phyloP scores from a whole-genome alignment of 2,888 invertebrate genomes.

The Piscicola geometra region DNA sequence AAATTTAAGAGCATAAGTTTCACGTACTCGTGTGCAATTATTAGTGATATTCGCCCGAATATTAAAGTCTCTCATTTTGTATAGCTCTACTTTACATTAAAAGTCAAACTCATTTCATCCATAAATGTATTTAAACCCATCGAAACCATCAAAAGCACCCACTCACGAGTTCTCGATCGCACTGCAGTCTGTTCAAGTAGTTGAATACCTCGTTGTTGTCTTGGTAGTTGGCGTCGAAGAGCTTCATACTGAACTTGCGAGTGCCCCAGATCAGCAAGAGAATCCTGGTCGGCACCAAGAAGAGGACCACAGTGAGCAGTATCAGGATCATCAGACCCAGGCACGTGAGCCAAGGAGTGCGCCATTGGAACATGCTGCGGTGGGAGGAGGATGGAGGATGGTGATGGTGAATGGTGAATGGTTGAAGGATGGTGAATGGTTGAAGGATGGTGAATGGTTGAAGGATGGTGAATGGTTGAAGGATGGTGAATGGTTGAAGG shows the following conservation, averaged over 20 bases:
- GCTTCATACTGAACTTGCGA: conserved; percentile 89
- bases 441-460: too few relatives aligned
- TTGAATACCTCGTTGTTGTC: conserved; percentile 95
- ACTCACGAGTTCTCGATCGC: conserved; percentile 79
- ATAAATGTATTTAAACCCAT: too few relatives aligned
- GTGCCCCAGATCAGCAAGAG: conserved; percentile 88
- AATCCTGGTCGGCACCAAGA: conserved; percentile 80
- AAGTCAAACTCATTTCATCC: too few relatives aligned
- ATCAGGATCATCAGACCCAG: conserved; percentile 76
- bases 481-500: too few relatives aligned
- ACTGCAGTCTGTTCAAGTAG: conserved; percentile 86
- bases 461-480: too few relatives aligned
- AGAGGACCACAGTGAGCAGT: conserved; percentile 73
- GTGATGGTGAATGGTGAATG: too few relatives aligned
- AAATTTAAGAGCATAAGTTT: too few relatives aligned
- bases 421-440: neutral
- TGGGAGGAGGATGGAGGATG: conserved; percentile 41
- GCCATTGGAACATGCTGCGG: conserved; percentile 88
- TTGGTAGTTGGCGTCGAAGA: conserved; percentile 85
- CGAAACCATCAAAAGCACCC: too few relatives aligned
- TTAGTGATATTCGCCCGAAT: too few relatives aligned
- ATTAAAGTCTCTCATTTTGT: too few relatives aligned
- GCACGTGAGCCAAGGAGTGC: conserved; percentile 89
- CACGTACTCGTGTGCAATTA: too few relatives aligned
- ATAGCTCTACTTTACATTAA: too few relatives aligned